Conservation (phyloP, 2,113 vertebrate genomes). For the Apaloderma vittatum region DNA sequence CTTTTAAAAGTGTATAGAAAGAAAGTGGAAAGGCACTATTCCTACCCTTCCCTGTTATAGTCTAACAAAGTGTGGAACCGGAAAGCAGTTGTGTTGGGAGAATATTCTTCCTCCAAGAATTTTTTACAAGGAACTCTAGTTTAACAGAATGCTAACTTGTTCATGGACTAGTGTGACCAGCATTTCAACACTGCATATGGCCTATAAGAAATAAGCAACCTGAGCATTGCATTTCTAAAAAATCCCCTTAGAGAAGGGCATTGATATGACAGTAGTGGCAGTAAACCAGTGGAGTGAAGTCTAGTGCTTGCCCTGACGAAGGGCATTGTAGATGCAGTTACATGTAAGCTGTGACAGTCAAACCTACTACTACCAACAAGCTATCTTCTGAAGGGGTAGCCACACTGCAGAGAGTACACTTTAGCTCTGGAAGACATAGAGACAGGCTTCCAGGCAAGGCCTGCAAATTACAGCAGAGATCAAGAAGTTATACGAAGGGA, state of each 20-base stretch:
- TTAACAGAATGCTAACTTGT: not conserved
- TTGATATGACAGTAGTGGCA: not conserved
- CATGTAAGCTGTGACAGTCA: not conserved
- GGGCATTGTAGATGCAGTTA: not conserved
- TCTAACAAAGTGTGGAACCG: not conserved
- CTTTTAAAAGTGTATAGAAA: not conserved
- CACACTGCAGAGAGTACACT: not conserved
- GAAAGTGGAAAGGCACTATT: rapidly evolving
- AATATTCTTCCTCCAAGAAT: not conserved
- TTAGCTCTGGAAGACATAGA: not conserved
- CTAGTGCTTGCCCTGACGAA: not conserved
- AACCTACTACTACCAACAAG: not conserved
- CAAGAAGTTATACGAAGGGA: not conserved
- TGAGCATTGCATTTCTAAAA: not conserved
- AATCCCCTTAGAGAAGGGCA: rapidly evolving
- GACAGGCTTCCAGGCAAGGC: not conserved
- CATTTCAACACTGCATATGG: not conserved
- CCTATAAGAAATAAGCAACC: not conserved
- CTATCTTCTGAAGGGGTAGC: not conserved
- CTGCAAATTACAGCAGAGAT: not conserved
- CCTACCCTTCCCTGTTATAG: not conserved
- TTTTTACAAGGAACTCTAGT: not conserved
- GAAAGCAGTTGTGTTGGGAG: not conserved
- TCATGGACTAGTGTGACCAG: rapidly evolving
- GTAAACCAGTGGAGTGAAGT: not conserved